These are phyloP conservation scores for Cyprinodon brontotheroides DNA, from an alignment of 2,113 vertebrate species.

Conservation along the genomic window DNA sequence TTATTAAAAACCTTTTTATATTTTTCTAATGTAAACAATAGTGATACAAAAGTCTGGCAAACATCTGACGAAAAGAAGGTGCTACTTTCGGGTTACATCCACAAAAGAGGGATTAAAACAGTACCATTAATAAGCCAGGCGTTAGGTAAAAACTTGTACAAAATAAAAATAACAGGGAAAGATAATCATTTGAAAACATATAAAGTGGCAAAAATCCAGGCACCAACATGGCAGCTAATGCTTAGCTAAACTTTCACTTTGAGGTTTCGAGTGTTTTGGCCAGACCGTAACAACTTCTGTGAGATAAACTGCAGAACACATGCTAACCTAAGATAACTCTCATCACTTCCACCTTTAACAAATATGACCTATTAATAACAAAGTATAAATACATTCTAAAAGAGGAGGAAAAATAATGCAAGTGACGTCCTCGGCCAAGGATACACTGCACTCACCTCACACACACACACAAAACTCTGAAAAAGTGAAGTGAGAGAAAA, in stretches of 20 bases:
- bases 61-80: constrained; percentile 47
- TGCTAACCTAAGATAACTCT: not conserved
- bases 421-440: constrained; percentile 42
- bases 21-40: constrained; percentile 66
- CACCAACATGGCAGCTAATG: constrained; percentile 30
- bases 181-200: constrained; percentile 1
- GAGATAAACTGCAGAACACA: constrained; percentile 16
- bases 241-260: constrained; percentile 19
- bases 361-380: constrained; percentile 28
- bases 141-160: constrained; percentile 8
- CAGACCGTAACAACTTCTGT: constrained; percentile 11
- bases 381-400: constrained; percentile 28
- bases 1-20: constrained; percentile 22
- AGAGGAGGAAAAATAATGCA: constrained; percentile 23
- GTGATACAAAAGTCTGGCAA: constrained; percentile 50
- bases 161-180: not conserved
- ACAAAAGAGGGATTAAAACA: constrained; percentile 19
- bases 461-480: constrained; percentile 11
- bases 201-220: constrained; percentile 51
- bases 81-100: no score
- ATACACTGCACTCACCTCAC: constrained; percentile 42
- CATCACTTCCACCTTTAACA: constrained; percentile 8
- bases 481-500: constrained; percentile 27
- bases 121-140: constrained; percentile 57
- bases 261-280: not conserved